Base-by-base conservation (phyloP, 2,113 vertebrate species). In the Trinectes maculatus region DNA sequence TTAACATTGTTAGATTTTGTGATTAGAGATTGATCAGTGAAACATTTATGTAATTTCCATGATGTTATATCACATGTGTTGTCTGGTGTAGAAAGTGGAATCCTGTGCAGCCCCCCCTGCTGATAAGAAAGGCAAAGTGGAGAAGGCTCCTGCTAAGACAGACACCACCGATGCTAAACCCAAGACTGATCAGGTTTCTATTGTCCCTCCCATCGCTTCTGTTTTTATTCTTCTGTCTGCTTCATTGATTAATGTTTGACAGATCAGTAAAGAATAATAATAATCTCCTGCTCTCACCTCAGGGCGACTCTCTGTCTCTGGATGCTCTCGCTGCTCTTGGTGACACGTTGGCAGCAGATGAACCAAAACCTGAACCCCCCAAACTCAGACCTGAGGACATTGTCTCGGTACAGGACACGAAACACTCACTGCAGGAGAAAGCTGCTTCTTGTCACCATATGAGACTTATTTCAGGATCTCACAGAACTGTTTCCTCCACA, bases 381-480 rank as follows among this genome's bases (percentile, higher is more conserved):
- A 28, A 89, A 74, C 58, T 90, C 64, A 87, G 55, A 78, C 91
- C 91, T 1, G 74, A 87, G n/a, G 84, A 91, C 61, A 74, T 92
- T 0, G 83, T 92, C 19, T 36, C 80, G 34, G 91, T 92, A 89
- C 1, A 22, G 8, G 3, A 51, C 21, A 40, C n/a, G 5, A n/a
- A n/a, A n/a, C n/a, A n/a, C n/a, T n/a, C n/a, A n/a, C n/a, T n/a
- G n/a, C n/a, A n/a, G n/a, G n/a, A n/a, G n/a, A n/a, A n/a, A n/a
- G n/a, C n/a, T n/a, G n/a, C n/a, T n/a, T n/a, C n/a, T n/a, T n/a
- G n/a, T n/a, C n/a, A n/a, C n/a, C 19, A 28, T 2, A 15, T 29
- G 0, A 6, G 6, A 22, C 6, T 6, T 8, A 24, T 44, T 31
- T 55, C n/a, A n/a, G 24, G 10, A 47, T 39, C 22, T 48, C 24